Percentiles rank a stretch among this genome's conserved stretches.
Evolutionary conservation across 2,113 vertebrate genomes (phyloP).

Genomic region (Vulpes vulpes): DNA sequence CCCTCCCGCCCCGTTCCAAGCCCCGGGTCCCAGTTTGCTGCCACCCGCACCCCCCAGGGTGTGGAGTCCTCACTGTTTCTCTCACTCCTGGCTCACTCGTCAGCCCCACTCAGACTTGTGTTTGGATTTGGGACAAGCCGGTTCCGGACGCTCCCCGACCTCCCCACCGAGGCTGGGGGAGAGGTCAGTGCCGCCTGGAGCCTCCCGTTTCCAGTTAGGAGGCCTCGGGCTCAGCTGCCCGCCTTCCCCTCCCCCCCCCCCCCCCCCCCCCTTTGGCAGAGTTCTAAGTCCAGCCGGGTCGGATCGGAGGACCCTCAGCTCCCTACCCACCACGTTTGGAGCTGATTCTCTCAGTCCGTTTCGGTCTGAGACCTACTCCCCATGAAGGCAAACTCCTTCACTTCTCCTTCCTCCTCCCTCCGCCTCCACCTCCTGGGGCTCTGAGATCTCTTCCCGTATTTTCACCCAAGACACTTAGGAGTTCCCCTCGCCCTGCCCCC

Average conservation of each 20-base stretch:
- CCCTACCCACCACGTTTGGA: not conserved
- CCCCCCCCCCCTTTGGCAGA: constrained; percentile 13
- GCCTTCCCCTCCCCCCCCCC: not conserved
- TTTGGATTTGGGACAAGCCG: not conserved
- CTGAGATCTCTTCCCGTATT: not conserved
- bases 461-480: not conserved
- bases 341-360: not conserved
- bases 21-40: not conserved
- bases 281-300: not conserved
- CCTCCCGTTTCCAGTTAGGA: not conserved
- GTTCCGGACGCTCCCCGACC: not conserved
- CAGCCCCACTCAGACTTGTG: not conserved
- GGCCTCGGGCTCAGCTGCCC: not conserved
- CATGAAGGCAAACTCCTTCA: not conserved
- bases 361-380: not conserved
- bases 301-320: not conserved
- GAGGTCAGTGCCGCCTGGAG: not conserved
- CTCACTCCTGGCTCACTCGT: not conserved
- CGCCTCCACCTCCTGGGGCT: not conserved
- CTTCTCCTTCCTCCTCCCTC: not conserved
- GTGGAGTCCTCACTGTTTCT: not conserved
- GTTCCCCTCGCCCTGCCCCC: not conserved
- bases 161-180: not conserved
- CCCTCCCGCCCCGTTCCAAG: not conserved
- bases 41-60: not conserved